These are phyloP conservation scores for Castor canadensis DNA, from an alignment of 2,113 vertebrate species.

Conservation along the genomic window DNA sequence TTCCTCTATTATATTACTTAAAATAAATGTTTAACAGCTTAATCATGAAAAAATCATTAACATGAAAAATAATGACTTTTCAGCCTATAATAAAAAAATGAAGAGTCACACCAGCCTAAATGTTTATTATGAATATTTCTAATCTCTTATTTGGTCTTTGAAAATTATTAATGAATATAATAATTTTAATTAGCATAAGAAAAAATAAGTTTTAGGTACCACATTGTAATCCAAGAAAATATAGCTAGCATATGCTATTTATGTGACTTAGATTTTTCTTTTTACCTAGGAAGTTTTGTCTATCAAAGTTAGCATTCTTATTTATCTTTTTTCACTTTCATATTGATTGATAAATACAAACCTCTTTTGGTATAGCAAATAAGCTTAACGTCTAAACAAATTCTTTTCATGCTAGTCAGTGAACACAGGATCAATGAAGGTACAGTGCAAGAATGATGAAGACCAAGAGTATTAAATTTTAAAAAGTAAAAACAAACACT, in stretches of 20 bases:
- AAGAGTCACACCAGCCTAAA: neutral
- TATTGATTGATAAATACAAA: neutral
- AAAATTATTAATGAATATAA: neutral
- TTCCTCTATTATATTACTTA: neutral
- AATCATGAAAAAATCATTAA: neutral
- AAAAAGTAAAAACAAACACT: neutral
- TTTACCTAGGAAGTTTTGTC: neutral
- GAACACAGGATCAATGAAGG: neutral
- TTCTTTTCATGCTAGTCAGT: neutral
- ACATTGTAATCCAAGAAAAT: neutral
- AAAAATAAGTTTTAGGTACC: neutral
- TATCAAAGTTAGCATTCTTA: neutral
- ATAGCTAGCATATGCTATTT: neutral
- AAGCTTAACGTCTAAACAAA: neutral
- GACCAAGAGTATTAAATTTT: neutral
- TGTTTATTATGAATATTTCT: neutral
- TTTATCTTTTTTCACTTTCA: neutral
- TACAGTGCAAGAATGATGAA: neutral
- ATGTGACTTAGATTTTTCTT: neutral
- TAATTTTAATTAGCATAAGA: neutral
- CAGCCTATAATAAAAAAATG: neutral
- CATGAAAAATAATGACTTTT: neutral
- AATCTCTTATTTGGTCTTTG: neutral
- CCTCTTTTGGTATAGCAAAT: neutral
- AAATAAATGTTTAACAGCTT: slow-evolving; percentile 20